These are phyloP conservation scores for Xiphydria camelus DNA, from an alignment of 2,888 invertebrate genomes.

Conservation along the genomic window DNA sequence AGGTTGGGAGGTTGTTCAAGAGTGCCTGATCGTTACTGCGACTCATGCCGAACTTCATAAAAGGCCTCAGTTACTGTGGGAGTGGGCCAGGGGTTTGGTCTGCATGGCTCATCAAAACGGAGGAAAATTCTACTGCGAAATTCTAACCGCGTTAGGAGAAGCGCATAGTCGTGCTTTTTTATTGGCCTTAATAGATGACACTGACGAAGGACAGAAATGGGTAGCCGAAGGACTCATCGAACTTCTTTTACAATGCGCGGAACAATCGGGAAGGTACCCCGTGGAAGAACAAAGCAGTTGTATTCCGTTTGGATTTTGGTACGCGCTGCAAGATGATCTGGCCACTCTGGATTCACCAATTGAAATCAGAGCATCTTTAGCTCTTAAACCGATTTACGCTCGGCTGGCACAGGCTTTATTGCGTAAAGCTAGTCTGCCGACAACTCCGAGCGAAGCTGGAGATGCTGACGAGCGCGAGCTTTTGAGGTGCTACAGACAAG, in stretches of 20 bases:
- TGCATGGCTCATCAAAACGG: constrained; percentile 40
- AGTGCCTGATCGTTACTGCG: constrained; percentile 43
- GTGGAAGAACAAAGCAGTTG: constrained; percentile 86
- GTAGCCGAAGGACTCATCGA: constrained; percentile 69
- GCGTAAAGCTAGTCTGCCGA: constrained; percentile 78
- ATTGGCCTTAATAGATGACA: constrained; percentile 59
- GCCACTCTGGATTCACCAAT: constrained; percentile 41
- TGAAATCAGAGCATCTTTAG: constrained; percentile 35
- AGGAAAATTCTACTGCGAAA: constrained; percentile 47
- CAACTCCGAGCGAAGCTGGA: constrained; percentile 42
- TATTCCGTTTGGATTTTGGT: constrained; percentile 90
- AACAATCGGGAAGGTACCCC: constrained; percentile 82
- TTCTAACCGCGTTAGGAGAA: constrained; percentile 58
- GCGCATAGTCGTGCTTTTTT: constrained; percentile 62
- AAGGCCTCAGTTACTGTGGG: constrained; percentile 44
- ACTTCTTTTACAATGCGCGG: constrained; percentile 77
- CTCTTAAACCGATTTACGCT: constrained; percentile 76
- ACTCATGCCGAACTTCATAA: constrained; percentile 38
- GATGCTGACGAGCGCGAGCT: constrained; percentile 79
- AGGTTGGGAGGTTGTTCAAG: constrained; percentile 45
- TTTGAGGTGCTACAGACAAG: constrained; percentile 85
- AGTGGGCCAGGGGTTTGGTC: constrained; percentile 45
- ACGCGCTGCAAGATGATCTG: constrained; percentile 75
- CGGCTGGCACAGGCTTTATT: constrained; percentile 76
- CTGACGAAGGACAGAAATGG: constrained; percentile 60